phyloP scores from a whole-genome alignment of 2,113 vertebrate species.

The Erythrocebus patas region DNA sequence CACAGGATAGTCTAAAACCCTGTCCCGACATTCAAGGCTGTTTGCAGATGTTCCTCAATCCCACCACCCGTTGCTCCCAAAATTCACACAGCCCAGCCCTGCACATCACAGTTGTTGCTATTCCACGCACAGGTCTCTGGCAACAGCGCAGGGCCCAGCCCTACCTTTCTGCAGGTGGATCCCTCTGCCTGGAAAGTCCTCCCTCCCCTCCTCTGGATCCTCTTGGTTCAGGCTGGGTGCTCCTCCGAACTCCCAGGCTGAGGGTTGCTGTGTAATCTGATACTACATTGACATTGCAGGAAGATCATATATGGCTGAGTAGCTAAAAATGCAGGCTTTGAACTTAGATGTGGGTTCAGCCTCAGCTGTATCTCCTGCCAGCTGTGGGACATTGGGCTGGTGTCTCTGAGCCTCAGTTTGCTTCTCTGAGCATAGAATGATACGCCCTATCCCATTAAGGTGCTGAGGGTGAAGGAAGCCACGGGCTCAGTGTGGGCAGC shows the following conservation, averaged over 20 bases:
- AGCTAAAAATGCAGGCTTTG: background rate
- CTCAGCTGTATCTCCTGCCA: background rate
- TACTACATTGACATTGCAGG: background rate
- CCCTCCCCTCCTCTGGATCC: background rate
- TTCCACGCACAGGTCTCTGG: accelerated
- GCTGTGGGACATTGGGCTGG: background rate
- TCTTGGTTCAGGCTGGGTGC: background rate
- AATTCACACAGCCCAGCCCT: background rate
- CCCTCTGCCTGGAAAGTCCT: background rate
- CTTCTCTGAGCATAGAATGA: background rate
- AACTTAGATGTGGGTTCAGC: background rate
- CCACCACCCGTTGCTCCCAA: no score
- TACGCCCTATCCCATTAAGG: accelerated
- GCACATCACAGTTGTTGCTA: background rate
- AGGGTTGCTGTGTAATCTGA: background rate
- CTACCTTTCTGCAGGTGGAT: background rate
- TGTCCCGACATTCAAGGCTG: background rate
- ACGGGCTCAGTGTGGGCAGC: background rate
- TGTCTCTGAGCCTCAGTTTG: background rate
- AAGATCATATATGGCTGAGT: background rate
- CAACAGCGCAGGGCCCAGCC: background rate
- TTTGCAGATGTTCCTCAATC: background rate
- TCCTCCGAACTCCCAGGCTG: background rate
- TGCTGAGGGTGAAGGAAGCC: background rate
- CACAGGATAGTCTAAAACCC: background rate